Base-by-base conservation (phyloP, 2,797 vertebrate genomes). In the Labroides dimidiatus region DNA sequence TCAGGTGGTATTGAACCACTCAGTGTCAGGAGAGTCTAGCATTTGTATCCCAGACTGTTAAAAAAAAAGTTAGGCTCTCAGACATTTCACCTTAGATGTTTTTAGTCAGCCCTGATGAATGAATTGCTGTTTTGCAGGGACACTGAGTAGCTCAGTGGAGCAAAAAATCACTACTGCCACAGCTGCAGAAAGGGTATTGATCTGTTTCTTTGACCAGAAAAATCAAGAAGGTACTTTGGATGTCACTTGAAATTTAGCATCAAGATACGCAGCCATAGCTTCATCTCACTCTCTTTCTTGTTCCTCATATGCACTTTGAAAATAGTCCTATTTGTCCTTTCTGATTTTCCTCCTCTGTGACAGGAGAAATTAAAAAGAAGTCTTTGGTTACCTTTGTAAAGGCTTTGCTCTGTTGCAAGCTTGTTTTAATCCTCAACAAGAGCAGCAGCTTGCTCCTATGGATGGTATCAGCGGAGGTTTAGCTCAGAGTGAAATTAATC, bases 401-500 rank as follows among this genome's bases (percentile, higher is more conserved):
- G 37, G 23, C 3, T 11, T 39, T 24, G 8, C 33, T 56, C n/a
- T 16, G 53, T 21, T 39, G 23, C 39, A 44, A 23, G 53, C 37
- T 48, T 36, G 33, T 12, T 72, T 16, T 37, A 16, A 58, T 65
- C 24, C 17, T 21, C 36, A 64, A 51, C 10, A 63, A 15, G 33
- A 67, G 19, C 14, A 17, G 43, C 69, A 50, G 15, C 62, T 47
- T 65, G 49, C 48, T 76, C 44, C 57, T 50, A 64, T 79, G 57
- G 78, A 82, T 20, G 9, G 24, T 10, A 65, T 53, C 9, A 71
- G 27, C 57, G 47, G 65, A 76, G 76, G 78, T 66, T 64, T 78
- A 61, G 76, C 82, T 77, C 60, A n/a, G 60, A 80, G 45, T 85
- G 72, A 89, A 88, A 87, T 65, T 75, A 88, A 90, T 89, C 77